A percentile compares a stretch with the other conserved stretches of the same genome.
Evolutionary conservation across 2,888 invertebrate genomes (phyloP).

Genomic region (Pammene aurita): DNA sequence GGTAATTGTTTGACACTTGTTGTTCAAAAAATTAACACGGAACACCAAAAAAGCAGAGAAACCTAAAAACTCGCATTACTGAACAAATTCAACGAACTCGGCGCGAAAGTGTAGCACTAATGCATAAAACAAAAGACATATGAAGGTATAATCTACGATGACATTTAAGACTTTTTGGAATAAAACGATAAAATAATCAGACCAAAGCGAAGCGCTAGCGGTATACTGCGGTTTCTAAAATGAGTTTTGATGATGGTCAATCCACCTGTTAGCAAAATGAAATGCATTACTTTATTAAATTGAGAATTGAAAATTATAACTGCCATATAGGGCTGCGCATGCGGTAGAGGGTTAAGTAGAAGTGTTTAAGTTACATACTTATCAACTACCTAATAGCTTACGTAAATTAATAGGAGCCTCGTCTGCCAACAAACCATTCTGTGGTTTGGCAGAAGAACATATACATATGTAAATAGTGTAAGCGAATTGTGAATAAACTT

Average conservation of each 20-base stretch:
- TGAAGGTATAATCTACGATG: not conserved
- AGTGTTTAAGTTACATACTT: too few relatives aligned
- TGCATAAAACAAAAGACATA: not conserved
- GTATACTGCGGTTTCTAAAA: slow-evolving; percentile 28
- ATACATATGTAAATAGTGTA: too few relatives aligned
- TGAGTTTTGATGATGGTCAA: not conserved
- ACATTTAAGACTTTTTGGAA: slow-evolving; percentile 1
- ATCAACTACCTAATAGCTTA: too few relatives aligned
- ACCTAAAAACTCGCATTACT: slow-evolving; percentile 12
- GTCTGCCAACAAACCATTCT: too few relatives aligned
- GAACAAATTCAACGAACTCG: slow-evolving; percentile 11
- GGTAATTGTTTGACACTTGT: not conserved
- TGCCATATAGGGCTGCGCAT: too few relatives aligned
- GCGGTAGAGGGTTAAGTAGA: too few relatives aligned
- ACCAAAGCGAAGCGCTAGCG: slow-evolving; percentile 32
- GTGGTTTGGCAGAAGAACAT: too few relatives aligned
- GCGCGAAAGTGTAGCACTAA: slow-evolving; percentile 13
- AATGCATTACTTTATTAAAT: too few relatives aligned
- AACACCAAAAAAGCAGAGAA: not conserved
- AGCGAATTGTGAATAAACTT: too few relatives aligned
- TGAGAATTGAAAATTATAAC: too few relatives aligned
- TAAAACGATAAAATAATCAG: slow-evolving; percentile 22
- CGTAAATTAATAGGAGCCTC: too few relatives aligned
- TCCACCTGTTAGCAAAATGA: too few relatives aligned
- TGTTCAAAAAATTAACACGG: not conserved